Base-by-base conservation (phyloP, 2,888 invertebrate species). In the Eubasilissa splendida region DNA sequence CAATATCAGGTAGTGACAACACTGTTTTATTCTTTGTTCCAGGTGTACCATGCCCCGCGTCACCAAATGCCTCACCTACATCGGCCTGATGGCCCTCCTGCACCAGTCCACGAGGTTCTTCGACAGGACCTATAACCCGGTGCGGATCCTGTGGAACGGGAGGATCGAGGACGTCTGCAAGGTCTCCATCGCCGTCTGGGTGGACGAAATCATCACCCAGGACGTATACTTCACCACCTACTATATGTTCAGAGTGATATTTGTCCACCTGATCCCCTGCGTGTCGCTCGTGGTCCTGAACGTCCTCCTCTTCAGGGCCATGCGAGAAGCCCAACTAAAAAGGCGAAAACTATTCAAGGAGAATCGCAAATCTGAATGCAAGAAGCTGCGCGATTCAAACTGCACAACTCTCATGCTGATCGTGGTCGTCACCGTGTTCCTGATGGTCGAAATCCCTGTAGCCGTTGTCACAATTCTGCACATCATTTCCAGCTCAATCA, bases 241-340 rank as follows among this genome's bases (percentile, higher is more conserved):
- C 88, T 96, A 92, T 89, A 93, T 95, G 86, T 97, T 97, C 87
- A 92, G 98, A 12, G 96, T 97, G 11, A 88, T 98, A 8, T 97
- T 96, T 88, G 97, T 98, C n/a, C 97, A 98, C 87, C 90, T 97
- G 83, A 91, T 97, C 80, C 98, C 98, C 0, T 98, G 98, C 90
- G 93, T 96, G 10, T 93, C 96, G 2, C 91, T 99, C 63, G 96
- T 98, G 0, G 94, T 96, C 22, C 92, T 99, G 75, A 98, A 98
- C 87, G 93, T 96, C 0, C 90, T 97, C 9, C 92, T 99, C 4
- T 97, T 98, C 87, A 90, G 93, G 76, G 97, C 97, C 0, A 93
- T 99, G 93, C 91, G 95, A 77, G 92, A 94, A 84, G 98, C 98
- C 0, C 96, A 97, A 86, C 90, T 93, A 79, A 93, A 96, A 83